These are phyloP conservation scores for Oreochromis aureus DNA, from an alignment of 2,113 vertebrate species.

Conservation along the genomic window DNA sequence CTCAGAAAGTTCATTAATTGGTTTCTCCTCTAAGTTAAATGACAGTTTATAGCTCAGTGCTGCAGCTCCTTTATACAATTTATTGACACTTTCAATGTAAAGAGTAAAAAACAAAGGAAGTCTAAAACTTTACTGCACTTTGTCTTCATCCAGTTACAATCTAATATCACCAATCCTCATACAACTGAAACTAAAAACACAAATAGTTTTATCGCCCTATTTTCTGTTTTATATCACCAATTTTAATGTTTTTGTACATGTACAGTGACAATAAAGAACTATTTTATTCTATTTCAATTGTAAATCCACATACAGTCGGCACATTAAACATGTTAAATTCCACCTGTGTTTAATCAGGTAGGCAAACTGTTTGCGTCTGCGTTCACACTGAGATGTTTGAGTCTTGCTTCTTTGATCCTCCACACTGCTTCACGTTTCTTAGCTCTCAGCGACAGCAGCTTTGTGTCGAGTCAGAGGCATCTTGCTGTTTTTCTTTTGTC, in stretches of 20 bases:
- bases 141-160: not conserved
- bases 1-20: not conserved
- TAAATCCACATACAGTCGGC: not conserved
- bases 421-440: not conserved
- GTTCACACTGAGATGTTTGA: not conserved
- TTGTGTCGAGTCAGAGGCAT: not conserved
- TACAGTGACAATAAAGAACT: no score
- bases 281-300: not conserved
- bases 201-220: no score
- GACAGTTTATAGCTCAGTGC: not conserved
- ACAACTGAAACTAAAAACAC: not conserved
- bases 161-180: not conserved
- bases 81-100: not conserved
- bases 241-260: no score
- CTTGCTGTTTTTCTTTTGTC: not conserved
- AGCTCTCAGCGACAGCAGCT: not conserved
- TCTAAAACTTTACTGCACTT: not conserved
- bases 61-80: not conserved
- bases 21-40: not conserved
- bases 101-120: not conserved
- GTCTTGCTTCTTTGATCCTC: not conserved
- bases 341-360: not conserved
- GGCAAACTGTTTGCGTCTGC: fast-evolving
- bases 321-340: no score
- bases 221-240: no score